Base-by-base conservation (phyloP, 2,888 invertebrate species). In the Melolontha melolontha region DNA sequence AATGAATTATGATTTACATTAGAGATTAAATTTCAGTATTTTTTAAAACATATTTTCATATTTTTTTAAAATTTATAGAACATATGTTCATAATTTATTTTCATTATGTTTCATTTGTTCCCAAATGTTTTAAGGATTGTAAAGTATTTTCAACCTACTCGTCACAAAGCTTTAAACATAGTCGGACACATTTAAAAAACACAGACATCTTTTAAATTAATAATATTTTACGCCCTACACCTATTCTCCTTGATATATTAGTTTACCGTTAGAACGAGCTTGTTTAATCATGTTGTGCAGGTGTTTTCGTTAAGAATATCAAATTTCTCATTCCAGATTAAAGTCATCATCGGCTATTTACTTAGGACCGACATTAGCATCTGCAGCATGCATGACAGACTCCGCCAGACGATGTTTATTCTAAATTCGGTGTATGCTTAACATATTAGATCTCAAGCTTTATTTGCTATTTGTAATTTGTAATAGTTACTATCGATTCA, bases 301-400 rank as follows among this genome's bases (percentile, higher is more conserved):
- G 59, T 64, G 64, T 66, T 66, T 59, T 59, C 65, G 65, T 64
- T 52, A 70, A 73, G 71, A 71, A 70, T 74, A 72, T 75, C 75
- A 70, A 70, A 71, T 75, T 75, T 74, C 75, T 74, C 74, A 70
- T 69, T 66, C 66, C 64, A 73, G 75, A 75, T 74, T 75, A 75
- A 69, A 72, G 72, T 68, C 70, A 66, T 70, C 67, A 69, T 64
- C 34, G 66, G 57, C 27, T 75, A 74, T 75, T 75, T 74, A 68
- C 71, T 75, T 75, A 75, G 75, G 75, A 75, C 69, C 59, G 52
- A 44, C 62, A 67, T 67, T 67, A 67, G 66, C 66, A 67, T 67
- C 66, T 54, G 64, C 62, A 67, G 59, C 49, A 66, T 52, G 51
- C 64, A 65, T 52, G 64, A 65, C 64, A 47, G 64, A 65, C 64